Evolutionary conservation across 2,113 vertebrate genomes (phyloP), one percentile per base, ranked within the genome.

Genomic region (Vanacampus margaritifer): DNA sequence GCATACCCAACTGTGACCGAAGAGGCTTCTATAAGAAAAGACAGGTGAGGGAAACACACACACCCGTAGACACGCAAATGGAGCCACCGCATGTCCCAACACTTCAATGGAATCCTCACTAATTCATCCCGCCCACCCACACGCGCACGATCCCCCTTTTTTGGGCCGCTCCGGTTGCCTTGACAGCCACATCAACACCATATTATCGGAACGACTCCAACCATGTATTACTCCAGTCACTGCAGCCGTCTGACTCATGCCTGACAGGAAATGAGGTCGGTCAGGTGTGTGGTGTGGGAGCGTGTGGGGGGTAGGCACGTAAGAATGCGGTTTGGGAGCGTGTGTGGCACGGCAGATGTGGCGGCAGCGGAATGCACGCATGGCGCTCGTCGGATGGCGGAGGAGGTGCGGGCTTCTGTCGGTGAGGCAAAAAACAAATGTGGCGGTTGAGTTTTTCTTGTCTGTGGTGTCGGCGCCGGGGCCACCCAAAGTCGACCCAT

Each of bases 21-120:
- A 98, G 93, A 75, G 97, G 97, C 3, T 99, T 98, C 89, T 99
- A 99, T 87, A 99, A 99, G 93, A 98, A 95, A 87, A 99, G 95
- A 84, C 97, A 99, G 93, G 96, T 98, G 79, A 92, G 89, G 81
- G 63, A 57, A 71, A 83, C 32, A 77, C 62, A 83, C 76, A 84
- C 76, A 79, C 76, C 72, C 79, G 74, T 6, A 26, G 58, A 80
- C 72, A 65, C 82, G 73, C 77, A 74, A 73, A 79, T 65, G 80
- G 76, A 85, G 68, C 79, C 79, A 71, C 81, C 83, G 2, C 87
- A 82, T 88, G 83, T 74, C 86, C 60, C 73, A 86, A 87, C 86
- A 86, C 81, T 82, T 87, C 79, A 69, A 74, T 79, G 78, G 78
- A 86, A 84, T 83, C 80, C 76, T 80, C 66, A 67, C 58, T 65